Base-by-base conservation (phyloP, 2,797 vertebrate genomes). In the Schizopygopsis malacanthus region DNA sequence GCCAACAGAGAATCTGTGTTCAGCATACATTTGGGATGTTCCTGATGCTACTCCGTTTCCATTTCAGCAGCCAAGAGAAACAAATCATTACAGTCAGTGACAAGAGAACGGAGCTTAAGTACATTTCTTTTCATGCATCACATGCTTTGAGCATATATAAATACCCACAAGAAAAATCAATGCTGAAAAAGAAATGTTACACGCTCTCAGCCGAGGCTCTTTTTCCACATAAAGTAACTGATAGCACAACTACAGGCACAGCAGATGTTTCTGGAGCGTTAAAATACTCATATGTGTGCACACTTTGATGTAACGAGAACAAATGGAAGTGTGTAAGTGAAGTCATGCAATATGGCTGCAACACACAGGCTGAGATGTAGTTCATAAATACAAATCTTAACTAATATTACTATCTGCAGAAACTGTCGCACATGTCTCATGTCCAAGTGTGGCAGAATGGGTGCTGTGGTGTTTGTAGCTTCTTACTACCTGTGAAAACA, bases 221-320 rank as follows among this genome's bases (percentile, higher is more conserved):
- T 81, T 41, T 37, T 18, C 39, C 65, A 67, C 18, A 78, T 84
- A 65, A 54, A 33, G 47, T 75, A 72, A 50, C 25, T 65, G 72
- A 78, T 54, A 33, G 59, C 37, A 45, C 61, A 45, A 61, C 80
- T 71, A 71, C 33, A 71, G 16, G 3, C 71, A 37, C 65, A 82
- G 45, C 67, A 83, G 39, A 81, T 83, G 52, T 65, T 80, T 69
- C 45, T 73, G 73, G 61, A 78, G n/a, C 33, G 45, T 50, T 84
- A 54, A 77, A 86, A 71, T 65, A 69, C 52, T 61, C 39, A 72
- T 54, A 45, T 59, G 54, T 73, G 54, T 61, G 69, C 52, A 72
- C 69, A 76, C 20, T 75, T 76, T 75, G 56, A 83, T 65, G 54
- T 50, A 76, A 65, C n/a, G 28, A 50, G 54, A 43, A 75, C 56